Evolutionary conservation across 2,113 vertebrate species (phyloP), one percentile per base, ranked within the genome.

Genomic region (Crotalus helleri): DNA sequence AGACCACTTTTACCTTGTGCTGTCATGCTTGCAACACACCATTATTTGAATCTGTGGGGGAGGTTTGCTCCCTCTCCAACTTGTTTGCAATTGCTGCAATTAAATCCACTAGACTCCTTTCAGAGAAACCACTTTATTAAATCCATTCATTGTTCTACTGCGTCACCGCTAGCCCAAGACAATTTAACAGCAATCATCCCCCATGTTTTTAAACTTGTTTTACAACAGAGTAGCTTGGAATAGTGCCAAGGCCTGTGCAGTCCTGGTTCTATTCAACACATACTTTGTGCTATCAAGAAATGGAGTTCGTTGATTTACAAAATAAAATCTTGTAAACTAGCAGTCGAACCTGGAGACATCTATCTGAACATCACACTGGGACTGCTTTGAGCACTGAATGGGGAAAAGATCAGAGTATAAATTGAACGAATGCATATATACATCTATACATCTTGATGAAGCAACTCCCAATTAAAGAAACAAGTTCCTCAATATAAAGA

Each of bases 101-200:
- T 93, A 61, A 88, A 24, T 39, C 39, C 90, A 85, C 11, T 23
- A 91, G 59, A 85, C 49, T 90, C 93, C 29, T 87, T 44, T 91
- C 58, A 21, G 26, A 53, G 54, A 53, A 90, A 86, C 74, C 55
- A 90, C 55, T 93, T 90, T 61, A n/a, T 57, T 64, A 58, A 33
- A 21, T 49, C 23, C 55, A 44, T 53, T 46, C 46, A 51, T 89
- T 61, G 24, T 54, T 92, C 86, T 59, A 89, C 87, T 64, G n/a
- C 1, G 19, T 91, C 33, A 55, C 39, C 8, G 57, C 85, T 39
- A 51, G 26, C 53, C 13, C 21, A 1, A 23, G 26, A 85, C 19
- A 85, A 51, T 49, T 9, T 51, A 90, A 85, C 29, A 58, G 55
- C n/a, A 86, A 1, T 24, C 46, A 53, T 57, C 33, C 44, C 81